Evolutionary conservation across 2,888 invertebrate species (phyloP).

Genomic region (Pristionchus maxplancki): DNA sequence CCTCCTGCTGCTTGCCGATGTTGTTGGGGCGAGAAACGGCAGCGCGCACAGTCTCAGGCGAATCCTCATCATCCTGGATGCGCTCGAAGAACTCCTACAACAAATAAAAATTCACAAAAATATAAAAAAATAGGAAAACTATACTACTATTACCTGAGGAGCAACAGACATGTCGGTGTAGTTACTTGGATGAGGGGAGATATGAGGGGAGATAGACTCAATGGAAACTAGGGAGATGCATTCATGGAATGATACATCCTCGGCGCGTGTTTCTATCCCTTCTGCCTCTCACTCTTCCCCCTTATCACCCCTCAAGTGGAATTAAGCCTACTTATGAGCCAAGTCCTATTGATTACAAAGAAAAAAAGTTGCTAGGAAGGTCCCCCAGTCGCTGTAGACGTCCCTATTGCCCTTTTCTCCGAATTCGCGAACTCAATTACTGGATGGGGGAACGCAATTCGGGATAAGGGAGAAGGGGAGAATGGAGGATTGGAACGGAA

Average conservation of each 20-base stretch:
- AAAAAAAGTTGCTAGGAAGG: not conserved
- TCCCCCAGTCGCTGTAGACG: not conserved
- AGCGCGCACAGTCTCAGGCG: not conserved
- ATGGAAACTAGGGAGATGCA: not conserved
- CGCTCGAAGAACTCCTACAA: conserved; percentile 4
- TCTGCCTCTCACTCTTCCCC: not conserved
- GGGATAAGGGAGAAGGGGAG: not conserved
- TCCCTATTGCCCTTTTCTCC: not conserved
- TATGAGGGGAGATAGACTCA: not conserved
- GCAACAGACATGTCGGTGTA: conserved; percentile 22
- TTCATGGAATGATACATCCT: conserved; percentile 39
- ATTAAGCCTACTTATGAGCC: not conserved
- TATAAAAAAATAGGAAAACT: too few species aligned
- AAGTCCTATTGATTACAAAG: conserved; percentile 11
- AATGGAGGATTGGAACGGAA: not conserved
- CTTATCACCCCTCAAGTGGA: not conserved
- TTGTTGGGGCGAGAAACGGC: not conserved
- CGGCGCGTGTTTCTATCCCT: not conserved
- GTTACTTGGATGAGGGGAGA: not conserved
- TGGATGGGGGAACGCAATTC: not conserved
- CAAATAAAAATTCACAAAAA: not conserved
- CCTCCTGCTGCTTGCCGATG: not conserved
- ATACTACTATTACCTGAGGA: not conserved
- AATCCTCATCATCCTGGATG: not conserved
- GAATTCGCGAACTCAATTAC: not conserved